Base-by-base conservation (phyloP, 1,140 invertebrate genomes). In the Papilio xuthus region DNA sequence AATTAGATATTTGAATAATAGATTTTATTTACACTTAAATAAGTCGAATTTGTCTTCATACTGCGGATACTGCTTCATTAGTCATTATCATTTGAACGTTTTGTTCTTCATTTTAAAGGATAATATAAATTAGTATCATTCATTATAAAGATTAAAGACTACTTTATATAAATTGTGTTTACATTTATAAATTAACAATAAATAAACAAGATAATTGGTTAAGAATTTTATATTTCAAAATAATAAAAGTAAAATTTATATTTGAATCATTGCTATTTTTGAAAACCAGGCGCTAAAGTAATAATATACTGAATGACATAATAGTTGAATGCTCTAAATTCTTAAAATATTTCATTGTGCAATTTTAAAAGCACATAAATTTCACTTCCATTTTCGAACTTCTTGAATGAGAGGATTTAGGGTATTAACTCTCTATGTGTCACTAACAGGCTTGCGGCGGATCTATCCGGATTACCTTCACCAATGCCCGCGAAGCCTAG, bases 1-100 rank as follows among this genome's bases (percentile, higher is more conserved):
- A 28, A 67, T 67, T 67, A 28, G 60, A 67, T 67, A 67, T 67
- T 67, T 67, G 26, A 67, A 67, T 67, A 67, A 67, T 67, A 67
- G 60, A 32, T 28, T 67, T 67, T 67, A 28, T 67, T 67, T 67
- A 28, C 60, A 67, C 26, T 28, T 67, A 67, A 67, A 28, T 67
- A 32, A 15, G 60, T 67, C 26, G 26, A 67, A 67, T 67, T 67
- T 67, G 60, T 67, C 60, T 67, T 67, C 15, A 26, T 28, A 67
- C 15, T 67, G 60, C 0, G 60, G 26, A 67, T 28, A 15, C 23
- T 67, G 26, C 32, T 67, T 60, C 56, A 60, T 60, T 60, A 60
- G 56, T 60, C 60, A 67, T 67, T 28, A 67, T 26, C 8, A 13
- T 60, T 26, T 60, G 56, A 60, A 60, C 56, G 50, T 60, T 60